phyloP scores from a whole-genome alignment of 2,888 invertebrate genomes.

The Acleris holmiana region DNA sequence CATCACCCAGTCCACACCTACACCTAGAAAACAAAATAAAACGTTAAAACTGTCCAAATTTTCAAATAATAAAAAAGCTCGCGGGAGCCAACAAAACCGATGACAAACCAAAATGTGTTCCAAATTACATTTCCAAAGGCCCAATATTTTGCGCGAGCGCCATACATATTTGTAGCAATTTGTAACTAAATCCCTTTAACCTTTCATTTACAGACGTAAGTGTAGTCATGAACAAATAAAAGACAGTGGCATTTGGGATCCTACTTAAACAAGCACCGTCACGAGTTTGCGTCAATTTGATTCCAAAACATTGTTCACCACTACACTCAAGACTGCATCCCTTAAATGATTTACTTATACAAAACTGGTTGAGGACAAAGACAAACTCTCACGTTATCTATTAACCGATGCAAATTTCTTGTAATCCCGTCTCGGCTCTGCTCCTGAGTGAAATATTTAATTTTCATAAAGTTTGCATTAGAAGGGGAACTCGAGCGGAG shows the following conservation, averaged over 20 bases:
- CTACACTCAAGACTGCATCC: no score
- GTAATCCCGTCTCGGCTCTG: conserved; percentile 73
- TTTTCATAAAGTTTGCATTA: conserved; percentile 83
- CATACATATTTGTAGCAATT: conserved; percentile 5
- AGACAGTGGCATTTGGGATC: no score
- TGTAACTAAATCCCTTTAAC: no score
- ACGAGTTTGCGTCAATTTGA: no score
- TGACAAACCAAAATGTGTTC: not conserved
- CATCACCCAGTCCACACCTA: no score
- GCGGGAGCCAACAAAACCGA: not conserved
- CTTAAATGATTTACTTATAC: not conserved
- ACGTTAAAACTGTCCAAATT: not conserved
- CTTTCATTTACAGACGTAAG: no score
- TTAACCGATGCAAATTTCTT: conserved; percentile 84
- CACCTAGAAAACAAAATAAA: not conserved
- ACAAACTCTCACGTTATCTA: conserved; percentile 81
- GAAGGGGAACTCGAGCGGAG: conserved; percentile 40
- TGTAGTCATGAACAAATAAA: no score
- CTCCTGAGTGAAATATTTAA: conserved; percentile 80
- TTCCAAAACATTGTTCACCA: no score
- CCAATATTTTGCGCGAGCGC: not conserved
- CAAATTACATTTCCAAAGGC: not conserved
- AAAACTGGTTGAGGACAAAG: conserved; percentile 67
- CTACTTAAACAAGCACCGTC: no score
- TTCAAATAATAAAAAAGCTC: no score